phyloP scores from a whole-genome alignment of 2,888 invertebrate species.

The Drosophila subsilvestris region DNA sequence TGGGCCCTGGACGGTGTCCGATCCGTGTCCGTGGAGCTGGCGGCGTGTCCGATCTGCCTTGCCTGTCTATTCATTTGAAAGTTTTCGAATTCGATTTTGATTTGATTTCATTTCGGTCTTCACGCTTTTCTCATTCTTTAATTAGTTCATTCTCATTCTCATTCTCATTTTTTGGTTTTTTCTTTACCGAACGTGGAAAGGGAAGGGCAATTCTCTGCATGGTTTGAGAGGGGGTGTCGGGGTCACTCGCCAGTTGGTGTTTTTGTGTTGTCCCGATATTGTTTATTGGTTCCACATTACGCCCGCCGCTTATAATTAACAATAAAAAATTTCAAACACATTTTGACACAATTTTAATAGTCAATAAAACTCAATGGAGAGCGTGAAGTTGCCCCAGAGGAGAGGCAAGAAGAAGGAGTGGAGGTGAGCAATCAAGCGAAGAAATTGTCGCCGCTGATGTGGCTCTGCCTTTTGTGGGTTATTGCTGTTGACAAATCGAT shows the following conservation, averaged over 20 bases:
- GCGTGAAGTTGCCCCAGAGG: neutral
- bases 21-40: slow-evolving; percentile 59
- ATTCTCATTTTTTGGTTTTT: no score
- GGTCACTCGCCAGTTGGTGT: neutral
- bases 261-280: slow-evolving; percentile 21
- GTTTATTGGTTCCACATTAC: slow-evolving; percentile 43
- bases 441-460: slow-evolving; percentile 54
- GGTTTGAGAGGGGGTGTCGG: neutral
- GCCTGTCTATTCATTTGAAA: slow-evolving; percentile 72
- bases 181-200: no score
- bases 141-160: slow-evolving; percentile 23
- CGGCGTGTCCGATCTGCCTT: slow-evolving; percentile 71
- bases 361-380: slow-evolving; percentile 69
- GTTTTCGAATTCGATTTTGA: slow-evolving; percentile 62
- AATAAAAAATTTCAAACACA: slow-evolving; percentile 74
- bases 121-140: slow-evolving; percentile 55
- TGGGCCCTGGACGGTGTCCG: neutral
- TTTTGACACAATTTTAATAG: slow-evolving; percentile 81
- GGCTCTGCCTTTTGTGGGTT: slow-evolving; percentile 40
- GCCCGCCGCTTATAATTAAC: slow-evolving; percentile 58
- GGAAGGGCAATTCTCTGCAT: slow-evolving; percentile 18
- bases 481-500: slow-evolving; percentile 76
- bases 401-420: neutral
- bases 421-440: slow-evolving; percentile 19
- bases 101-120: slow-evolving; percentile 69